These are phyloP conservation scores for Lydus trimaculatus DNA, from an alignment of 2,888 invertebrate genomes.

Conservation along the genomic window DNA sequence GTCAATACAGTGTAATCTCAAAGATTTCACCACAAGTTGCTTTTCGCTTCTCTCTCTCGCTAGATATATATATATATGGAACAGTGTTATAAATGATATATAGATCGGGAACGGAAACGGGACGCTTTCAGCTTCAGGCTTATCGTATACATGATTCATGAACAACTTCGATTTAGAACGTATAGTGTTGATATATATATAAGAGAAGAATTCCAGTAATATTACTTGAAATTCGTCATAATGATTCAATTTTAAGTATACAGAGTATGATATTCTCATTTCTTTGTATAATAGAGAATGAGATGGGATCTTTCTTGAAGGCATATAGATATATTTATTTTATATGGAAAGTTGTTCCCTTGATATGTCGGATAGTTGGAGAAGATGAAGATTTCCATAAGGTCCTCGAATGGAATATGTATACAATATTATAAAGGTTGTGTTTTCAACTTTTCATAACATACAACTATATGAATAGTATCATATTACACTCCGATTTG, in stretches of 20 bases:
- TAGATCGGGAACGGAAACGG: neutral
- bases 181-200: neutral
- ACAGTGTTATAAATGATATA: neutral
- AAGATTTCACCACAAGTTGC: neutral
- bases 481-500: too few species aligned
- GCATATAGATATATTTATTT: too few species aligned
- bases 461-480: too few species aligned
- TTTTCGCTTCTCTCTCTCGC: neutral
- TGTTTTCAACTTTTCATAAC: too few species aligned
- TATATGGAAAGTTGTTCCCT: too few species aligned
- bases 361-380: too few species aligned
- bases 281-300: neutral
- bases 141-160: slow-evolving; percentile 1
- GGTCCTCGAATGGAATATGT: too few species aligned
- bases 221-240: neutral
- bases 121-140: neutral
- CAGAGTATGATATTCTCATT: neutral
- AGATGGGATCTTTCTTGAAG: too few species aligned
- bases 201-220: neutral
- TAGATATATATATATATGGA: neutral
- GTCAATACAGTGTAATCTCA: neutral
- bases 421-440: too few species aligned
- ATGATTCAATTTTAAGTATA: neutral
- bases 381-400: too few species aligned
- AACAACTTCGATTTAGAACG: neutral